Evolutionary conservation across 2,113 vertebrate genomes (phyloP).

Genomic region (Morone chrysops): DNA sequence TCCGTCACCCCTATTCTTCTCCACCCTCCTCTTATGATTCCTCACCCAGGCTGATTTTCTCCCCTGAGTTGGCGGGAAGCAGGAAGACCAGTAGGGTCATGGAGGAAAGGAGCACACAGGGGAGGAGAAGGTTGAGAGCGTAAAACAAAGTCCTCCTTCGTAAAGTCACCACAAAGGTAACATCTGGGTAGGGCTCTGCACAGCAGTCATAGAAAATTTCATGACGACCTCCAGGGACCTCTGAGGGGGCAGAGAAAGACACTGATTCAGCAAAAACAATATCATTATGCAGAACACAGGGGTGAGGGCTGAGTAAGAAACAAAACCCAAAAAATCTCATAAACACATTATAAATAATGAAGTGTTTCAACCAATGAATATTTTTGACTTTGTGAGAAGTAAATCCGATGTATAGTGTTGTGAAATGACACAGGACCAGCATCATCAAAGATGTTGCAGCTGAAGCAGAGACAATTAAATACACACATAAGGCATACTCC

Average conservation of each 20-base stretch:
- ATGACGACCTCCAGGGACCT: conserved; percentile 77
- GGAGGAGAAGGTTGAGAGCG: conserved; percentile 81
- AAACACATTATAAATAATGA: not conserved
- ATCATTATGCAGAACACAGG: not conserved
- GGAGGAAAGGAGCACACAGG: conserved; percentile 81
- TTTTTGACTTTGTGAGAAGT: not conserved
- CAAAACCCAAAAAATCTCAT: not conserved
- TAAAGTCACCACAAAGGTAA: conserved; percentile 80
- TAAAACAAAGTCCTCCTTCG: conserved; percentile 80
- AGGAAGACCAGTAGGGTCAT: conserved; percentile 81
- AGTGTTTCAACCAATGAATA: not conserved
- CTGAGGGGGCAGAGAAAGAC: conserved; percentile 41
- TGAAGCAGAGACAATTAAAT: no score
- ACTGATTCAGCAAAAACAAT: not conserved
- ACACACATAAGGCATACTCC: not conserved
- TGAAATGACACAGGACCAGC: not conserved
- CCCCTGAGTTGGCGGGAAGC: conserved; percentile 79
- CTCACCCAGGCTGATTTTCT: conserved; percentile 83
- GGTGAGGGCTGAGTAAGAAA: not conserved
- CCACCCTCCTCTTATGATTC: conserved; percentile 3
- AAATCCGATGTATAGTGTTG: not conserved
- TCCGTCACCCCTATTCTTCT: not conserved
- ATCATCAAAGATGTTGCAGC: conserved; percentile 1
- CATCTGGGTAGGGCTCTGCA: conserved; percentile 77
- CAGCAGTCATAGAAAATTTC: conserved; percentile 82